Evolutionary conservation across 2,888 invertebrate species (phyloP), one percentile per base, ranked within the genome.

Genomic region (Andrena fulva): DNA sequence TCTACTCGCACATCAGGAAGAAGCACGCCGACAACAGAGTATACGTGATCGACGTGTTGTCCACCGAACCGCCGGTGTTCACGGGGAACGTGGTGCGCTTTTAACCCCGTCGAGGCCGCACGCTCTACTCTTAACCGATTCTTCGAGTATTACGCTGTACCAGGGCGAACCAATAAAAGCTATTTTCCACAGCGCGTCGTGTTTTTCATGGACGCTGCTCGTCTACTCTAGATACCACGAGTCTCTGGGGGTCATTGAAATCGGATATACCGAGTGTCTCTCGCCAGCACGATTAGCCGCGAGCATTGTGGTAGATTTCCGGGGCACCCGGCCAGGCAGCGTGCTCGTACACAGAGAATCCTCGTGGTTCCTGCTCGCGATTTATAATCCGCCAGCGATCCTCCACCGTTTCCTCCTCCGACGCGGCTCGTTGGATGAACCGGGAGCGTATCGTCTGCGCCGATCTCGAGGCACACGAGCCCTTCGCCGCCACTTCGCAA

Each of bases 1-100:
- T 92, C 31, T 90, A 92, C 77, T 90, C 89, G 16, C 91, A 89
- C 82, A 91, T 92, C 76, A 85, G 91, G 35, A 89, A 91, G 70
- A 89, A 90, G 54, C 91, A 92, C 80, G 87, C 83, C 2, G 90
- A 90, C 42, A 86, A 91, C 73, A 89, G 90, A 52, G 91, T 91
- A 2, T 89, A 89, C 42, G 89, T 89, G 67, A 89, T 89, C 82
- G 89, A 89, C 68, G 89, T 89, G 89, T 16, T 42, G 42, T 42
- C 42, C 42, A 42, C 42, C 42, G 42, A 42, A 3, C 42, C 42
- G 42, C 42, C 42, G 42, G 16, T 42, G 42, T 42, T 42, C 42
- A 42, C 42, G 5, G 42, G n/a, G 42, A 42, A 42, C 42, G 42
- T 42, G 42, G 42, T 42, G 42, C 42, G 42, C 42, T 42, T 42